These are phyloP conservation scores for Athrips mouffetella DNA, from an alignment of 2,888 invertebrate genomes.

Conservation along the genomic window DNA sequence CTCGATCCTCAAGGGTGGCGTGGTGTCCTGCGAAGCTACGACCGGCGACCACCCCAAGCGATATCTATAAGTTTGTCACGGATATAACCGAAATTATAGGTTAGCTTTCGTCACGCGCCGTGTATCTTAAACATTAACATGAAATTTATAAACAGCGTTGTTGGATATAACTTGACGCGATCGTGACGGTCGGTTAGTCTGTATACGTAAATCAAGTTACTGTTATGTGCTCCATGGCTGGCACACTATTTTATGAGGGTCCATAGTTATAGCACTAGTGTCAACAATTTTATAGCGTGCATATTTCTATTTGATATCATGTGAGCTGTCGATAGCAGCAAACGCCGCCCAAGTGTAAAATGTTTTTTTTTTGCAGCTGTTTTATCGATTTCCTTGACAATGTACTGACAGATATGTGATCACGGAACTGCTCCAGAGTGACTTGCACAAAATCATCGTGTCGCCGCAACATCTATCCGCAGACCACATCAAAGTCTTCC, in stretches of 20 bases:
- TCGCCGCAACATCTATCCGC: slow-evolving; percentile 99
- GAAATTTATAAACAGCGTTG: slow-evolving; percentile 7
- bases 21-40: slow-evolving; percentile 20
- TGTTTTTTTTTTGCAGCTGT: background rate
- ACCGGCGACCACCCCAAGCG: slow-evolving; percentile 8
- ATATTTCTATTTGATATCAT: background rate
- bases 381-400: slow-evolving; percentile 50
- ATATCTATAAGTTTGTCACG: slow-evolving; percentile 32
- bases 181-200: slow-evolving; percentile 1
- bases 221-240: background rate
- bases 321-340: no score
- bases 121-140: slow-evolving; percentile 5
- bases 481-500: slow-evolving; percentile 99
- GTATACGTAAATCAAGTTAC: background rate
- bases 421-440: slow-evolving; percentile 99
- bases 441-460: slow-evolving; percentile 99
- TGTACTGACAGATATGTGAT: slow-evolving; percentile 92
- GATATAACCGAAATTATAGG: slow-evolving; percentile 22
- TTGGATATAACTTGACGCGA: slow-evolving; percentile 2
- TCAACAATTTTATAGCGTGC: background rate
- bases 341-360: background rate
- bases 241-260: slow-evolving; percentile 1
- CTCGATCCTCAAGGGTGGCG: slow-evolving; percentile 21
- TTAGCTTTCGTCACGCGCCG: slow-evolving; percentile 4
- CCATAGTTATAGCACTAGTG: background rate